Evolutionary conservation across 2,797 vertebrate genomes (phyloP).

Genomic region (Megaceryle alcyon): DNA sequence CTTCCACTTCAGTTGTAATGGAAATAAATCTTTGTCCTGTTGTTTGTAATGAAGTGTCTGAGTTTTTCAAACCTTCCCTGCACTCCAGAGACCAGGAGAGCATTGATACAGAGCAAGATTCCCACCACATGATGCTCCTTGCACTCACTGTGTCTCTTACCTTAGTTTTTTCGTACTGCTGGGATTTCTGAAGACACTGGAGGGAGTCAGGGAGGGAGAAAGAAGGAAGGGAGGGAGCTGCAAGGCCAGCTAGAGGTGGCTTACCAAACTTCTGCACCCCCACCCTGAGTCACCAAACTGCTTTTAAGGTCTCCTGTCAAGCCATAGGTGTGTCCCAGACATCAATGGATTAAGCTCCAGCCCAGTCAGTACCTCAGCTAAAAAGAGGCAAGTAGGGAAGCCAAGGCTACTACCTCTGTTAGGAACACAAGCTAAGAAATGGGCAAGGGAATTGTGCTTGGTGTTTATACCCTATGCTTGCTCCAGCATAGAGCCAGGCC

Average conservation of each 20-base stretch:
- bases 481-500: neutral
- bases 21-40: conserved; percentile 49
- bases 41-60: conserved; percentile 12
- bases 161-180: neutral
- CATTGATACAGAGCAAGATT: neutral
- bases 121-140: accelerated
- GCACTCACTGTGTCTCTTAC: neutral
- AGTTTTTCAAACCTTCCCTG: neutral
- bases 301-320: neutral
- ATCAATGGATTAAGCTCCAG: neutral
- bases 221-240: neutral
- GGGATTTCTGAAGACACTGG: neutral
- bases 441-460: neutral
- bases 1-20: conserved; percentile 16
- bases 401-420: neutral
- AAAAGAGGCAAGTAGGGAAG: neutral
- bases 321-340: neutral
- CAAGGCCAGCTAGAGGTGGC: neutral
- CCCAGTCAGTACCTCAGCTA: neutral
- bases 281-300: neutral
- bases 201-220: neutral
- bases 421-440: neutral
- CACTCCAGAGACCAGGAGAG: neutral
- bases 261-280: neutral
- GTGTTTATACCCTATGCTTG: neutral